Evolutionary conservation across 2,888 invertebrate genomes (phyloP).

Genomic region (Drosophila testacea): DNA sequence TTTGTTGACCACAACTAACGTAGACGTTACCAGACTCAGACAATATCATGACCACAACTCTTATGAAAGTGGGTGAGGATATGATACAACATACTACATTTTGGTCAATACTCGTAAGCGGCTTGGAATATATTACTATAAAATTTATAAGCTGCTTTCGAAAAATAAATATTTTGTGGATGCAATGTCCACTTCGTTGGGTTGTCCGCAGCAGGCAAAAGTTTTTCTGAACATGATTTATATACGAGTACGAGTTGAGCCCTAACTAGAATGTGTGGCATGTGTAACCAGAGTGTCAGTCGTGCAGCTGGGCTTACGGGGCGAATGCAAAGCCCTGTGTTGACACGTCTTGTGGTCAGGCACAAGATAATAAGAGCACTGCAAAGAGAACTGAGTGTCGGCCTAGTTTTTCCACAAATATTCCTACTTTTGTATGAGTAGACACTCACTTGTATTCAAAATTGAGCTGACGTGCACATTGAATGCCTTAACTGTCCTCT

Average conservation of each 20-base stretch:
- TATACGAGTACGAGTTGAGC: slow-evolving; percentile 33
- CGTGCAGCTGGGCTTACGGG: slow-evolving; percentile 39
- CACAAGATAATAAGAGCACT: slow-evolving; percentile 70
- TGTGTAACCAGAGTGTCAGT: slow-evolving; percentile 18
- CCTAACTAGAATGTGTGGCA: neutral
- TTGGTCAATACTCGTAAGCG: slow-evolving; percentile 66
- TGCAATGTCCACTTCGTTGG: slow-evolving; percentile 49
- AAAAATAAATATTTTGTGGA: slow-evolving; percentile 39
- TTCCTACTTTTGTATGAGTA: slow-evolving; percentile 25
- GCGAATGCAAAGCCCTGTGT: slow-evolving; percentile 56
- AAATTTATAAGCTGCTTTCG: slow-evolving; percentile 71
- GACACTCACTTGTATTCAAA: slow-evolving; percentile 53
- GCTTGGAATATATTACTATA: slow-evolving; percentile 62
- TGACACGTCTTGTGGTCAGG: slow-evolving; percentile 76
- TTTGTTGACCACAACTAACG: slow-evolving; percentile 60
- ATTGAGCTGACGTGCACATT: slow-evolving; percentile 30
- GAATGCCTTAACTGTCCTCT: slow-evolving; percentile 22
- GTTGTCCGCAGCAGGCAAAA: slow-evolving; percentile 53
- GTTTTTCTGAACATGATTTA: slow-evolving; percentile 66
- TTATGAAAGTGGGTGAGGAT: neutral
- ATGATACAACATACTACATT: slow-evolving; percentile 33
- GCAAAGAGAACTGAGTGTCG: slow-evolving; percentile 14
- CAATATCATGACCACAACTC: slow-evolving; percentile 47
- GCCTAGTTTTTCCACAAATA: slow-evolving; percentile 35
- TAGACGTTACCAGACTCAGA: slow-evolving; percentile 37